Base-by-base conservation (phyloP, 1,140 invertebrate species). In the Atta cephalotes region DNA sequence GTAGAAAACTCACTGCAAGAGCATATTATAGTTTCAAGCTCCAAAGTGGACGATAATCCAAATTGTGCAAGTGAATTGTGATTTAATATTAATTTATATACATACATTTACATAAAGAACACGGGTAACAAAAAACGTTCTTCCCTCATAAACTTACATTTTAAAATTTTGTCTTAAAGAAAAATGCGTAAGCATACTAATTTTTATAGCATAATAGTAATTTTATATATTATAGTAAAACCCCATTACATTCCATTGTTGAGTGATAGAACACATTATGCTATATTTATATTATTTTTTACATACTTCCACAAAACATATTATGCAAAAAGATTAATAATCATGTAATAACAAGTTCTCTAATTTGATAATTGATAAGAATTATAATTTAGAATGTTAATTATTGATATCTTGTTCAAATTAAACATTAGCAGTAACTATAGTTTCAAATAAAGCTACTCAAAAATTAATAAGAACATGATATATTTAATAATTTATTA, bases 61-160 rank as follows among this genome's bases (percentile, higher is more conserved):
- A 60, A 74, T 72, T 74, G 14, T 31, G 56, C 21, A 35, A 45
- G 7, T 60, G 3, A 60, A 60, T 71, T 72, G 66, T 72, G 45
- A 58, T 82, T 82, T 39, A 80, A 70, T 70, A 81, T 71, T 71
- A 49, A 80, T 80, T 60, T 53, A 82, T 82, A 72, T 31, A 82
- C 12, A 72, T 12, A 72, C 49, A 70, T 45, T 72, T 82, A 72
- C 39, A 82, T 72, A 82, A 39, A 74, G 3, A 31, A 82, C 53
- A 28, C 66, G 35, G 35, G 28, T 74, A 74, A 82, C 18, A 18
- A 28, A 82, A 82, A 60, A 62, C 28, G 68, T 39, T 82, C 68
- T 82, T 82, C 80, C 68, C 68, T 72, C 7, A 35, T 62, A 31
- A 81, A 70, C 53, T 16, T 49, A 49, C 39, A 74, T 74, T 74